Evolutionary conservation across 2,113 vertebrate species (phyloP), one percentile per base, ranked within the genome.

Genomic region (Tylochromis polylepis): DNA sequence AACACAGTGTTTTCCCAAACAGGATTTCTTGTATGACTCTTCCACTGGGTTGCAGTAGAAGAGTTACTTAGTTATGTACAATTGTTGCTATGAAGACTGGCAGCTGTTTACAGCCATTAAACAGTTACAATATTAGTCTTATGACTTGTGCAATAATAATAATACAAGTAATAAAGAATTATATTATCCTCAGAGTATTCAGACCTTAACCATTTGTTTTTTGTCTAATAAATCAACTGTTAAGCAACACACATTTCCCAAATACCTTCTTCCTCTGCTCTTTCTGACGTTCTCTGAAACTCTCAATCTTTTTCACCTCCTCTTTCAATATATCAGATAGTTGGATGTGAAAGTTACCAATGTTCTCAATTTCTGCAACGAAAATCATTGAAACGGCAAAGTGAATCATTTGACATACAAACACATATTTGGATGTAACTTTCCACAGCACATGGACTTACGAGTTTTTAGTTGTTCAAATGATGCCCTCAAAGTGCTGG

Each of bases 251-350:
- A n/a, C 36, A 82, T 84, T 6, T 3, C 20, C 36, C 46, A 34
- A 75, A 22, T 90, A 99, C 98, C 98, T 98, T 99, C 94, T 97
- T 99, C 82, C 97, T 97, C 90, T 98, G 97, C 11, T 98, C 98
- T 95, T 97, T 99, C 94, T 99, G 98, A 24, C 97, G 95, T 88
- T 99, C 98, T 79, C 97, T 95, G 95, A 99, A 99, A 57, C 96
- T 96, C 91, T 99, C 98, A 15, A 99, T 96, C 90, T 97, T 97
- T 93, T 96, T 97, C 88, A 98, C 94, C 90, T 99, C 98, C 87
- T 99, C 98, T 34, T 96, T 97, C 93, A 99, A 90, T 94, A 95
- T 92, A 55, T 95, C 89, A 38, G 97, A 97, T 49, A 99, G 91
- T 78, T 99, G 97, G 94, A 99, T 97, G 88, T 99, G 98, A 81